These are phyloP conservation scores for Cosmia trapezina DNA, from an alignment of 2,888 invertebrate genomes.

Conservation along the genomic window DNA sequence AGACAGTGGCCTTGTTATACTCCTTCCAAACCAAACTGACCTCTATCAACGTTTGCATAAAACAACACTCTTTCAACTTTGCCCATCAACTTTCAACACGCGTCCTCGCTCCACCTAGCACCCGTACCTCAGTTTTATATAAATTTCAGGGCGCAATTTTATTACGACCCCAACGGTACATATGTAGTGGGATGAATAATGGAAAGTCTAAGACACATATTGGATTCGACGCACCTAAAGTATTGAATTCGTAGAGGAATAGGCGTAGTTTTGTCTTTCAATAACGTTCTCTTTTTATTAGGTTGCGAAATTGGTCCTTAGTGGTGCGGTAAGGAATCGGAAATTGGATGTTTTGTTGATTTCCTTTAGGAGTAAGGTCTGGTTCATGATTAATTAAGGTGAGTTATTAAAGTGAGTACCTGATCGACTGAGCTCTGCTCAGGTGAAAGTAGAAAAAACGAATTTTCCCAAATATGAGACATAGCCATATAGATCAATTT, in stretches of 20 bases:
- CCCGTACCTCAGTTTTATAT: constrained; percentile 66
- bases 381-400: neutral
- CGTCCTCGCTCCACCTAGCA: constrained; percentile 46
- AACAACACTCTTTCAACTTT: constrained; percentile 48
- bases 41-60: constrained; percentile 52
- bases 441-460: too few species aligned
- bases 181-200: constrained; percentile 82
- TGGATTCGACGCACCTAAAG: constrained; percentile 74
- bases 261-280: constrained; percentile 67
- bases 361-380: constrained; percentile 15
- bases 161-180: constrained; percentile 66
- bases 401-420: neutral
- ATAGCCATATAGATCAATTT: too few species aligned
- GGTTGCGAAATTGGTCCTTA: constrained; percentile 43
- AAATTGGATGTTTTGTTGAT: constrained; percentile 48
- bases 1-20: constrained; percentile 15
- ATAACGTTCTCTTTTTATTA: constrained; percentile 61
- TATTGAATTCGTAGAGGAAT: constrained; percentile 60
- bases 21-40: constrained; percentile 9
- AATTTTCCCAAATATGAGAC: too few species aligned
- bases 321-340: constrained; percentile 13
- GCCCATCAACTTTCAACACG: constrained; percentile 46
- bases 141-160: constrained; percentile 70
- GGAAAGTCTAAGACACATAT: constrained; percentile 76
- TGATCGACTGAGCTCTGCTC: too few species aligned